Base-by-base conservation (phyloP, 2,797 vertebrate species). In the Pipistrellus pipistrellus region DNA sequence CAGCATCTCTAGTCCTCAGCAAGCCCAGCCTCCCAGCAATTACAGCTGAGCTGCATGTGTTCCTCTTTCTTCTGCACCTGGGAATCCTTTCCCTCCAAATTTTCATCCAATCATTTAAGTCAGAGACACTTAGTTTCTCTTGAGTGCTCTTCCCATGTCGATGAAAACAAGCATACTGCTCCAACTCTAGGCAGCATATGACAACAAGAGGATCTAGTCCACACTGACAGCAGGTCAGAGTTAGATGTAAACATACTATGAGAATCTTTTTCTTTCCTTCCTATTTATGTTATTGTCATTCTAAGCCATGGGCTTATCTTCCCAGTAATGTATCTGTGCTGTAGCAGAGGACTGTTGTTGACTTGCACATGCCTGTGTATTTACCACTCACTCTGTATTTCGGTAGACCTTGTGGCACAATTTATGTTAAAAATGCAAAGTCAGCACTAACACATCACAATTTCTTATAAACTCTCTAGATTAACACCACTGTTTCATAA, bases 1-100 rank as follows among this genome's bases (percentile, higher is more conserved):
- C 53, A 92, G 35, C 66, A 82, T 90, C 44, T 95, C 64, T 77
- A 7, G 76, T 84, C 41, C 62, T 92, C 73, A 88, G 90, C 66
- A 76, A 94, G 92, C 41, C 27, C n/a, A 90, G 20, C 27, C 46
- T 95, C 81, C 41, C 18, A 89, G 91, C 80, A 95, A 77, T 86
- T 90, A 80, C 6, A 94, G 69, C 32, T 64, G 55, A 93, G n/a
- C 88, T 46, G 38, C 55, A 21, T 85, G 72, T 66, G 44, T 93
- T 46, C 92, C 88, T 94, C 76, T 90, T 95, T 85, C 71, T 89
- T 94, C 48, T 94, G 89, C 38, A 89, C 35, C 91, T 84, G 66
- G 95, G 66, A 84, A 94, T 55, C 2, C 20, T 89, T 91, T 92
- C 25, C 69, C n/a, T 96, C 76, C 89, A 95, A 96, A 96, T 94